These are phyloP conservation scores for Leptoteleia sp. DNA, from an alignment of 1,140 invertebrate species.

Conservation along the genomic window DNA sequence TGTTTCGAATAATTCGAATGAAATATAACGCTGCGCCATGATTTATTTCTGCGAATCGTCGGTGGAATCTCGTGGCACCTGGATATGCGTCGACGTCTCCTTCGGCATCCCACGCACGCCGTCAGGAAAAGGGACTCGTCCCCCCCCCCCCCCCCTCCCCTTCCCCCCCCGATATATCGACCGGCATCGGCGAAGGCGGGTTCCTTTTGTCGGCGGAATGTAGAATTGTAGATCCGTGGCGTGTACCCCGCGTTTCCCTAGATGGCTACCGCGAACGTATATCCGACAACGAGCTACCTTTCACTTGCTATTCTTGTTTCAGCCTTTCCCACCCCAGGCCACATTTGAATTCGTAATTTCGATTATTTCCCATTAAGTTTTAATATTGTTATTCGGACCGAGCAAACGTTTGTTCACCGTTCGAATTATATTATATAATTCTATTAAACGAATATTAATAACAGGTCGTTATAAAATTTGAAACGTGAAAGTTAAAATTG, in stretches of 20 bases:
- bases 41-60: constrained; percentile 56
- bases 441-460: too few relatives aligned
- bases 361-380: background rate
- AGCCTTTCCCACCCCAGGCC: constrained; percentile 10
- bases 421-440: too few relatives aligned
- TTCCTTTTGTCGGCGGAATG: constrained; percentile 69
- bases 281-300: constrained; percentile 37
- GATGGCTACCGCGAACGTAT: constrained; percentile 57
- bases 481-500: too few relatives aligned
- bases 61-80: constrained; percentile 54
- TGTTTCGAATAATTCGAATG: constrained; percentile 56
- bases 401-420: too few relatives aligned
- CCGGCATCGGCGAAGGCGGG: constrained; percentile 47
- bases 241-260: constrained; percentile 54
- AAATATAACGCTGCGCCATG: constrained; percentile 47
- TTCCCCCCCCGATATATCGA: constrained; percentile 53
- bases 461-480: too few relatives aligned
- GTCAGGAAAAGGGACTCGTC: constrained; percentile 63
- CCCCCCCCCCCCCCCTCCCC: too few relatives aligned
- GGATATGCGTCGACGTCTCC: constrained; percentile 55
- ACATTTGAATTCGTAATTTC: constrained; percentile 12
- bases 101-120: constrained; percentile 66
- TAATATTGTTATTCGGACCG: too few relatives aligned
- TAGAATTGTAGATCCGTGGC: constrained; percentile 66
- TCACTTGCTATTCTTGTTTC: constrained; percentile 36